Evolutionary conservation across 2,113 vertebrate genomes (phyloP).

Genomic region (Nannobrachium achirus): DNA sequence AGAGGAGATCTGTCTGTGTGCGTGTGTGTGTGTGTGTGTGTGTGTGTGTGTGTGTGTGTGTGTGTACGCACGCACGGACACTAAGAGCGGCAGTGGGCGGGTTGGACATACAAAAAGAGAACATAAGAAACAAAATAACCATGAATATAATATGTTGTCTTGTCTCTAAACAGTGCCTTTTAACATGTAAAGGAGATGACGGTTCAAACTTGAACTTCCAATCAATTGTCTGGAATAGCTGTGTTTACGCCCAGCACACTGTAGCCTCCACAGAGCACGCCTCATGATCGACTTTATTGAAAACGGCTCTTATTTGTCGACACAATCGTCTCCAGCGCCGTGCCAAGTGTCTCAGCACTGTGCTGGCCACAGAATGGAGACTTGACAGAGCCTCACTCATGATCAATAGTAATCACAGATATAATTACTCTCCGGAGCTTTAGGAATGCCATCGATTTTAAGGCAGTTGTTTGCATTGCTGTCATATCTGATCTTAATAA

Average conservation of each 20-base stretch:
- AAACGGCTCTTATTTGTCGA: conserved; percentile 24
- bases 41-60: neutral
- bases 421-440: conserved; percentile 78
- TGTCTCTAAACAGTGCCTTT: too few relatives aligned
- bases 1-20: conserved; percentile 24
- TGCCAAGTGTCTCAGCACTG: conserved; percentile 59
- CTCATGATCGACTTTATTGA: conserved; percentile 39
- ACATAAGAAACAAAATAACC: too few relatives aligned
- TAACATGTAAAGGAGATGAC: conserved; percentile 16
- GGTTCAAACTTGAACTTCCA: conserved; percentile 8
- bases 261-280: neutral
- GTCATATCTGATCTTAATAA: conserved; percentile 79
- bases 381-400: conserved; percentile 51
- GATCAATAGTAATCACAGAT: conserved; percentile 82
- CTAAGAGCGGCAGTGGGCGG: neutral
- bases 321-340: conserved; percentile 6
- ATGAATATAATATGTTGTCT: too few relatives aligned
- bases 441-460: conserved; percentile 76
- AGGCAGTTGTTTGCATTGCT: conserved; percentile 74
- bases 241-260: conserved; percentile 9
- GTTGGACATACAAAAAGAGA: neutral
- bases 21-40: conserved; percentile 1
- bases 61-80: neutral
- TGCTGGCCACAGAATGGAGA: conserved; percentile 61
- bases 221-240: conserved; percentile 25